Conservation (phyloP, 2,888 invertebrate genomes). For the Drosophila eohydei region DNA sequence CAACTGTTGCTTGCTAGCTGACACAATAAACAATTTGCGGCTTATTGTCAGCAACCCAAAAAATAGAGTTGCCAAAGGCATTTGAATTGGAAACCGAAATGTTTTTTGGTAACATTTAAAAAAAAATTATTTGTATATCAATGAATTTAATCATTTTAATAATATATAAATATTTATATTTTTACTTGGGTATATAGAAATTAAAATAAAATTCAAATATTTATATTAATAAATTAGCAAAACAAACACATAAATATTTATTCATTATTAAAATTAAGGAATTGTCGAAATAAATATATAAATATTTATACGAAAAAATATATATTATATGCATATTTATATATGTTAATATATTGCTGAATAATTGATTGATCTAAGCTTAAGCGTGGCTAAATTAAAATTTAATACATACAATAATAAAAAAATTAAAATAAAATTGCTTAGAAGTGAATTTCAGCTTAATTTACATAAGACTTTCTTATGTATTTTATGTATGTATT, state of each 20-base stretch:
- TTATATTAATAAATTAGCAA: background rate
- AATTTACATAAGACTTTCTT: background rate
- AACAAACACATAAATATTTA: background rate
- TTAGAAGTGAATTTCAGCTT: background rate
- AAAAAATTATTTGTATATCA: background rate
- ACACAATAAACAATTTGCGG: slow-evolving; percentile 36
- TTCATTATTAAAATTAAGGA: background rate
- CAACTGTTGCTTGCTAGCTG: slow-evolving; percentile 49
- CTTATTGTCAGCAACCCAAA: slow-evolving; percentile 15
- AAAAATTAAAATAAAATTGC: background rate
- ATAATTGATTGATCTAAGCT: background rate
- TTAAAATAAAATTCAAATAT: background rate
- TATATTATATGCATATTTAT: background rate
- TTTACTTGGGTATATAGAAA: background rate
- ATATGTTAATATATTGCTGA: background rate
- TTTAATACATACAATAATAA: background rate
- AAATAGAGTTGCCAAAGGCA: background rate
- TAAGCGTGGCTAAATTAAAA: background rate
- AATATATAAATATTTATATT: background rate
- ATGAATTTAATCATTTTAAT: background rate
- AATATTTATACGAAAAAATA: background rate
- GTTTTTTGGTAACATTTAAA: background rate
- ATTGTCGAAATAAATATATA: background rate
- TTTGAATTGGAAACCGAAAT: background rate
- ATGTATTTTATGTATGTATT: too few species aligned